phyloP scores from a whole-genome alignment of 2,797 vertebrate genomes.

The Salmo trutta region DNA sequence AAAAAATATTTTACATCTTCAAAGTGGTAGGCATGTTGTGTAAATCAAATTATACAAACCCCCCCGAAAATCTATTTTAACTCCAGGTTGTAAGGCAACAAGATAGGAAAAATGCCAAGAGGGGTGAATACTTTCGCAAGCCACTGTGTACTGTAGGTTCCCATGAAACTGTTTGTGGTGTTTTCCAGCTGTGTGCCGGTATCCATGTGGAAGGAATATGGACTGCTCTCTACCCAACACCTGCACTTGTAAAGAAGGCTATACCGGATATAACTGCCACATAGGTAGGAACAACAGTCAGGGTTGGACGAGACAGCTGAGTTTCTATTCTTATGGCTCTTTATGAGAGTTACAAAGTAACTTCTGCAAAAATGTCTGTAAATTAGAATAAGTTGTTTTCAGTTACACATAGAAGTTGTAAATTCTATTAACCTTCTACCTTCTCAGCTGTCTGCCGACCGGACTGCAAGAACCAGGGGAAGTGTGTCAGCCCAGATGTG shows the following conservation, averaged over 20 bases:
- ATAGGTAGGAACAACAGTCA: conserved; percentile 73
- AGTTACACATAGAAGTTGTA: not conserved
- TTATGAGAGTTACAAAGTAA: not conserved
- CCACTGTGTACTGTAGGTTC: not conserved
- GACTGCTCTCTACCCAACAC: conserved; percentile 84
- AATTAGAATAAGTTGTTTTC: not conserved
- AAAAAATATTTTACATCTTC: no score
- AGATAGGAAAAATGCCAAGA: no score
- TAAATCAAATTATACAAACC: no score
- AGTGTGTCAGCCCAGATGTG: conserved; percentile 81
- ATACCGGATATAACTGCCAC: conserved; percentile 84
- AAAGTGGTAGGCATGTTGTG: no score
- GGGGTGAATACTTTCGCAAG: no score
- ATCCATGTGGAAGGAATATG: conserved; percentile 84
- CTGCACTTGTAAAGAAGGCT: conserved; percentile 87
- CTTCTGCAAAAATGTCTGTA: not conserved
- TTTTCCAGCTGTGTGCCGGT: conserved; percentile 82
- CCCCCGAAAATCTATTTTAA: no score
- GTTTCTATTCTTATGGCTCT: not conserved
- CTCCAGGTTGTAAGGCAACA: no score
- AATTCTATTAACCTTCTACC: not conserved
- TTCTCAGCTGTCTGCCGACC: conserved; percentile 85
- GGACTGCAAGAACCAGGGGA: conserved; percentile 87
- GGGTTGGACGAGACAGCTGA: not conserved
- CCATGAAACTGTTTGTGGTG: not conserved